phyloP scores from a whole-genome alignment of 2,888 invertebrate species.

The Dryadula phaetusa region DNA sequence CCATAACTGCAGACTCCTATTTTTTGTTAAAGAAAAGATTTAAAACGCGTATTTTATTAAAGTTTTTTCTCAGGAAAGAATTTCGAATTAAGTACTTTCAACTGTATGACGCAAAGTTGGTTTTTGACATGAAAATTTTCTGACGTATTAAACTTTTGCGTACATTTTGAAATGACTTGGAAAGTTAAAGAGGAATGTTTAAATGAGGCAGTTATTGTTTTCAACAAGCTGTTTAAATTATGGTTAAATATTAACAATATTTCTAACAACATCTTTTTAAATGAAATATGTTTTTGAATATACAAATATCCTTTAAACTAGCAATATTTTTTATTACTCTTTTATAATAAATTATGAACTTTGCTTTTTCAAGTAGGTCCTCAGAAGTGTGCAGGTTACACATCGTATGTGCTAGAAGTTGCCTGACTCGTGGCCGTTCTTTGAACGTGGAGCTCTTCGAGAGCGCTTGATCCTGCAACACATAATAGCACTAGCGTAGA shows the following conservation, averaged over 20 bases:
- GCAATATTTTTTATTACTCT: neutral
- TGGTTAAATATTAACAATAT: too few relatives aligned
- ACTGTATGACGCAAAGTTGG: conserved; percentile 21
- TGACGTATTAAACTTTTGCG: conserved; percentile 20
- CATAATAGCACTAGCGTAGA: conserved; percentile 37
- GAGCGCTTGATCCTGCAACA: conserved; percentile 39
- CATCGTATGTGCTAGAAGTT: conserved; percentile 8
- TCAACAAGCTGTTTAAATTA: neutral
- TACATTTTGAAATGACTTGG: neutral
- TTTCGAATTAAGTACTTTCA: conserved; percentile 22
- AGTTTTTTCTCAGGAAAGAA: conserved; percentile 2
- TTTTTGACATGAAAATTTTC: conserved; percentile 35
- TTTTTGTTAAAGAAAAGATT: neutral
- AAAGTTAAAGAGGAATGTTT: neutral
- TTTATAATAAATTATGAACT: too few relatives aligned
- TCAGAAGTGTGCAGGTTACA: neutral
- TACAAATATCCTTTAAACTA: too few relatives aligned
- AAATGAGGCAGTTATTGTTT: conserved; percentile 4
- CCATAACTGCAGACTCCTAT: neutral
- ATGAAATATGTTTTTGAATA: too few relatives aligned
- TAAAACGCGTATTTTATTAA: neutral
- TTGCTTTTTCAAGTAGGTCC: neutral
- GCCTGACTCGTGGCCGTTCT: conserved; percentile 18
- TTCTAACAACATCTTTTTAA: too few relatives aligned
- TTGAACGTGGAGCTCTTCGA: conserved; percentile 36